Base-by-base conservation (phyloP, 2,888 invertebrate species). In the Diogma glabrata region DNA sequence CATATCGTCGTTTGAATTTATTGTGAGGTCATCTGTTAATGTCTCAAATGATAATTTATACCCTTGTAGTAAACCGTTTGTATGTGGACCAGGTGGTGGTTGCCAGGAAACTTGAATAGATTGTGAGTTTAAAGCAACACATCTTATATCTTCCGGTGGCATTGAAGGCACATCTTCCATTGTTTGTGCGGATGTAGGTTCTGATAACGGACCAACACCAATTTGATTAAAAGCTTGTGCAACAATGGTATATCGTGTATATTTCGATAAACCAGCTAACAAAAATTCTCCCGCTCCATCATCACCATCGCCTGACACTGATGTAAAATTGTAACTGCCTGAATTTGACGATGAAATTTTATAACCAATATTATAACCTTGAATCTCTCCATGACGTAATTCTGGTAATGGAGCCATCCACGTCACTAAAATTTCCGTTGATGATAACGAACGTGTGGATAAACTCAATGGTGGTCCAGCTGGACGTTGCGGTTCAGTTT, bases 61-160 rank as follows among this genome's bases (percentile, higher is more conserved):
- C 4, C 87, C 87, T 64, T 84, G 83, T 53, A 88, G 72, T 47
- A 86, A 74, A 3, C 88, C 88, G 60, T 87, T 85, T 52, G 81
- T 79, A 53, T 84, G 79, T 57, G 78, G 76, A 28, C 77, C 76
- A 33, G 85, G 81, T 1, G 87, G 84, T 12, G 85, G 84, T 56
- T 85, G 82, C 88, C 88, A 88, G 48, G 83, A 81, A 17, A 88
- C 79, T 71, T 85, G 83, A 51, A 88, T 70, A 7, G 84, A 84
- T 61, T 84, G 82, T 0, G 87, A 84, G 22, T 83, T 81, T 45
- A 86, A 66, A 1, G 86, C 78, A 1, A 80, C 79, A 61, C 87
- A 87, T 53, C 84, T 75, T 14, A 88, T 80, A 61, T 83, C 84
- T 64, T 82, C 81, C 1, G 87, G 87, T n/a, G 87, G 76, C 62